Evolutionary conservation across 1,140 invertebrate genomes (phyloP), one percentile per base, ranked within the genome.

Genomic region (Drosophila hydei): DNA sequence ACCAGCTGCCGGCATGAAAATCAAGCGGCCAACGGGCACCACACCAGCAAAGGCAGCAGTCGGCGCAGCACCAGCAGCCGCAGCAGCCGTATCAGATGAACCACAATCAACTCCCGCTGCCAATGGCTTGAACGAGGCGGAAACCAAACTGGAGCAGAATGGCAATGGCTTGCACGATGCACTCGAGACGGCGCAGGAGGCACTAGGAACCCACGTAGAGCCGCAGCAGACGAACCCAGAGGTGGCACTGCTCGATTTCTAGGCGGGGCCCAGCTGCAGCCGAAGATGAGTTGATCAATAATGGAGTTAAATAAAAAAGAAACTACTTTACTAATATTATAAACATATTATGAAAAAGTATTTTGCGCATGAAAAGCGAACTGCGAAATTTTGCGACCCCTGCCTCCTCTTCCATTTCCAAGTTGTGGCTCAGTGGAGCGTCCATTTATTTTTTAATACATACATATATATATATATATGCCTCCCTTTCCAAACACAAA

Each of bases 241-340:
- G 56, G 83, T 62, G 27, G 56, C 83, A 12, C 55, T 83, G 27
- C 58, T 84, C 21, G 83, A 87, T n/a, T 88, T 88, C 47, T 88
- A 76, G 52, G 23, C 16, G 4, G 19, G n/a, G 18, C 7, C 11
- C 47, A 65, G 18, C 40, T 30, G 45, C 40, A 63, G 50, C 40
- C 27, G 9, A 33, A 27, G 50, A 63, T 36, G 27, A 47, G 48
- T 58, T 23, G 63, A 18, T 38, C 25, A 16, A 43, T 16, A 48
- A 33, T 42, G 23, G 50, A 30, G 45, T 18, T 42, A 16, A 42
- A 42, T 42, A 42, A 71, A 63, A 48, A 36, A 45, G 67, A 61
- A 72, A 55, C 63, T 81, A 78, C 83, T 88, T 87, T 87, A 78
- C 78, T 78, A 78, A 81, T 88, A 77, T 80, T 80, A 81, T 87